Evolutionary conservation across 2,888 invertebrate species (phyloP), one percentile per base, ranked within the genome.

Genomic region (Cephus pygmeus): DNA sequence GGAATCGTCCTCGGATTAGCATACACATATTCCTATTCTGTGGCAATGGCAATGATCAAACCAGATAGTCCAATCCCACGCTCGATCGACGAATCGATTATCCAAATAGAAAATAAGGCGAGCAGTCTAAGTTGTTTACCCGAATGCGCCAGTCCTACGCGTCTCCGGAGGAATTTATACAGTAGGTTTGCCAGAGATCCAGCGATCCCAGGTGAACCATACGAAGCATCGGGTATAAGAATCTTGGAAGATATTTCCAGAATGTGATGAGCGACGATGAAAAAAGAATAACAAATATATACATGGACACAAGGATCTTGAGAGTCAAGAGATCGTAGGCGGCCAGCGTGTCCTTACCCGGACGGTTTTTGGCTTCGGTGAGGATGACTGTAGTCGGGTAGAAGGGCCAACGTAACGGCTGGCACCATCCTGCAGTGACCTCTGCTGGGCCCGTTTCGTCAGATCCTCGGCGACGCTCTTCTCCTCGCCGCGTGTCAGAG

Each of bases 401-500:
- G 83, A 92, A 91, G 77, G 23, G 9, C 56, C 56, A 0, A 71
- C 71, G 71, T 31, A 33, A 34, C 33, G 31, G 71, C 33, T 15
- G 1, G 31, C 33, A 36, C 93, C 93, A 81, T 93, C 93, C 84
- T 94, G 93, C 81, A 94, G 92, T 83, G 93, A 93, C 81, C 93
- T 92, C 69, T 92, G 89, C 34, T 91, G 90, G 11, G 93, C 94
- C 79, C 93, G 92, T 89, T 94, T 94, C 75, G 94, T 92, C 86
- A 96, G 90, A 89, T 96, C 95, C 88, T 97, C 96, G 69, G 95
- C 93, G 36, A 94, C 93, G 81, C 95, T 94, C 85, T 95, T 94
- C 91, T 97, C 97, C 90, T 97, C 97, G 69, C 97, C 97, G 30
- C 97, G 94, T 81, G 97, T 96, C 84, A 98, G 91, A 3, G 97